phyloP scores from a whole-genome alignment of 2,888 invertebrate genomes.

The Branchinecta sandiegonensis region DNA sequence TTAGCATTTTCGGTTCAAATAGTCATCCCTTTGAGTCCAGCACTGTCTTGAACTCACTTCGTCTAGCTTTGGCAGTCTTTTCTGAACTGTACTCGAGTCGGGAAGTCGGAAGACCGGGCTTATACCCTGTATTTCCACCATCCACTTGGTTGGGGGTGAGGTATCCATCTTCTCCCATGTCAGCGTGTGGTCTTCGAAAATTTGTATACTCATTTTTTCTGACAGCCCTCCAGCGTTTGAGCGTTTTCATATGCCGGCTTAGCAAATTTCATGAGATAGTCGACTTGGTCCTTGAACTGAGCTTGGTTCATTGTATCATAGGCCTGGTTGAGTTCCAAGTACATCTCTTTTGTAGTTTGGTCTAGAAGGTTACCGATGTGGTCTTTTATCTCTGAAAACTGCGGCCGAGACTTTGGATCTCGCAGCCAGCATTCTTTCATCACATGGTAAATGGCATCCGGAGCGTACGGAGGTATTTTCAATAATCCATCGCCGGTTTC shows the following conservation, averaged over 20 bases:
- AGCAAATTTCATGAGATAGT: background rate
- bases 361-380: background rate
- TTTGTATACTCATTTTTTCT: background rate
- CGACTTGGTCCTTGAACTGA: background rate
- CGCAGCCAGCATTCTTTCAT: background rate
- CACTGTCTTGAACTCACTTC: too few relatives aligned
- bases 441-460: conserved; percentile 44
- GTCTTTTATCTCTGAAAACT: conserved; percentile 4
- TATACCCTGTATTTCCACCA: background rate
- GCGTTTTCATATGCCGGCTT: background rate
- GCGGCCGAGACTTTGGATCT: background rate
- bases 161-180: background rate
- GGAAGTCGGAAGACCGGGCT: too few relatives aligned
- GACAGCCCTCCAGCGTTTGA: background rate
- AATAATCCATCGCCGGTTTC: conserved; percentile 76
- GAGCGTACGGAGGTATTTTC: conserved; percentile 59
- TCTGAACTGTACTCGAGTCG: too few relatives aligned
- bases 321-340: background rate
- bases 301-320: background rate
- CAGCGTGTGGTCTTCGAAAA: background rate
- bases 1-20: too few relatives aligned
- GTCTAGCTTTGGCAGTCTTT: too few relatives aligned
- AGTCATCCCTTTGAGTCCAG: too few relatives aligned
- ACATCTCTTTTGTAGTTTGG: conserved; percentile 5
- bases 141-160: background rate